Base-by-base conservation (phyloP, 35 echinoderm and acorn worm genomes). In the Lytechinus variegatus region DNA sequence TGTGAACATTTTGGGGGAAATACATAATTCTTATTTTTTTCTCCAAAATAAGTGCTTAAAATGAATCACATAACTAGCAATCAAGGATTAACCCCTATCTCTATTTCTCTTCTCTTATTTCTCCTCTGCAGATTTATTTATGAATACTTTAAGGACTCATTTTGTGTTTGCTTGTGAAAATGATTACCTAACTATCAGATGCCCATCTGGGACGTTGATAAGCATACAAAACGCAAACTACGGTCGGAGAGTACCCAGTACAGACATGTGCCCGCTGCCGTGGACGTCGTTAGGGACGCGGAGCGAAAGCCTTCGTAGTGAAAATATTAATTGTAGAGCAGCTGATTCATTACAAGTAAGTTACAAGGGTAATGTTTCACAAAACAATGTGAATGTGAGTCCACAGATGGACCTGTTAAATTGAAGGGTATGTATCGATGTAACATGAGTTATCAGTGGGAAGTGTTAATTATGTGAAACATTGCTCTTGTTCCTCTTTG, bases 81-180 rank as follows among this genome's bases (percentile, higher is more conserved):
- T 71, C 33, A 44, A 44, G 33, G 33, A 71, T 71, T 71, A 14
- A 71, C 16, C 61, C 61, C 14, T 71, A 16, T 21, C 13, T 28
- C 21, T 1, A 27, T 52, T 89, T 93, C 56, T 56, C n/a, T 51
- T 72, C 56, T 86, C 28, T 60, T 86, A 29, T 96, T 54, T 90
- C 61, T 95, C 86, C 54, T 58, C 93, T 57, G 27, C 96, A 97
- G 97, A 95, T 95, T 96, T 97, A 54, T 89, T 98, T 27, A 94
- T 98, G 95, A 95, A 96, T 60, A 96, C 97, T 7, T 95, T 98
- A 97, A 94, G 96, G 91, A 98, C 96, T 16, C 96, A 98, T 53
- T 96, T 98, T 79, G 92, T 97, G 27, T 97, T 97, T 98, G 97
- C 97, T 94, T 98, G 97, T 94, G 97, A 98, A 52, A 97, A 98